Base-by-base conservation (phyloP, 2,888 invertebrate species). In the Tanytarsus gracilentus region DNA sequence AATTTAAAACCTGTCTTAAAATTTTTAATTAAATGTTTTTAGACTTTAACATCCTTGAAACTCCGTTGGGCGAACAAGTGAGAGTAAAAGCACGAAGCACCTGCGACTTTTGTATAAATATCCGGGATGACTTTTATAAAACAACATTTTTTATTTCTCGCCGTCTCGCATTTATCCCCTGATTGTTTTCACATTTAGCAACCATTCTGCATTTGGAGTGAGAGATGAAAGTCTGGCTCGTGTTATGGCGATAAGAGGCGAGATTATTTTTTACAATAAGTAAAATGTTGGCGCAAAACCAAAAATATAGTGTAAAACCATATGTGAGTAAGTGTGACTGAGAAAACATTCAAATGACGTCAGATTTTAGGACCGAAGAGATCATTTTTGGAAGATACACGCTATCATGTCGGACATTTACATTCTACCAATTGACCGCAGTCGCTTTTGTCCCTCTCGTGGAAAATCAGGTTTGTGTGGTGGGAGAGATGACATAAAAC, bases 351-450 rank as follows among this genome's bases (percentile, higher is more conserved):
- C n/a, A n/a, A n/a, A n/a, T n/a, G n/a, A n/a, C n/a, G n/a, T n/a
- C n/a, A n/a, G 25, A 27, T 14, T 23, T 44, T 18, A 40, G 26
- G 25, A 14, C 40, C 21, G 49, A 11, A 55, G 55, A 55, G n/a
- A n/a, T n/a, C n/a, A n/a, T 55, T 40, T 40, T 55, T 55, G 39
- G 18, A 18, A 7, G 4, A 55, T 39, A 55, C 40, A 55, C 14
- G 27, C 16, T 26, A 26, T 26, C 27, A 49, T 11, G 14, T 49
- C 14, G 26, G 16, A 49, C 26, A 26, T 25, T 25, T 25, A 25
- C 49, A 49, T 49, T 49, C 40, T 40, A 25, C n/a, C n/a, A n/a
- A n/a, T n/a, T n/a, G n/a, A n/a, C n/a, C n/a, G n/a, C 25, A 18
- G 21, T 33, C 18, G 30, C 18, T 29, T 51, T 51, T 55, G 23